Evolutionary conservation across 2,888 invertebrate species (phyloP).

Genomic region (Archaeoteleia sp.): DNA sequence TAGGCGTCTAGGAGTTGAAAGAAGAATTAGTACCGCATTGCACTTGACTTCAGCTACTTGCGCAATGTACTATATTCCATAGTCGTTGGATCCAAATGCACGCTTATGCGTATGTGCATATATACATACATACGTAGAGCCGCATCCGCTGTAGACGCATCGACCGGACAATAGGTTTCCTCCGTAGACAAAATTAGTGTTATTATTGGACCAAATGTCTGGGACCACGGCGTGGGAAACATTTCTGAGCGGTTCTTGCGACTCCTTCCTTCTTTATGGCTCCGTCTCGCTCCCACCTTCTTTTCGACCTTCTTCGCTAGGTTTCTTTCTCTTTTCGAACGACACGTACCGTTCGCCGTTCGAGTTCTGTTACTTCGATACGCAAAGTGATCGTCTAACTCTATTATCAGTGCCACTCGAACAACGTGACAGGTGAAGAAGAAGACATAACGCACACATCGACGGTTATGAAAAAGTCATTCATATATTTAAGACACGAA

Average conservation of each 20-base stretch:
- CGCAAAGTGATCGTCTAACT: conserved; percentile 16
- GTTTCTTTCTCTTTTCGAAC: conserved; percentile 15
- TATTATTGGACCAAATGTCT: conserved; percentile 74
- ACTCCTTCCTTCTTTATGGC: conserved; percentile 46
- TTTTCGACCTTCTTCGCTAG: conserved; percentile 17
- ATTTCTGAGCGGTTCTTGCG: conserved; percentile 55
- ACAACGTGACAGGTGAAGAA: conserved; percentile 21
- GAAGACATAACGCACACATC: too few relatives aligned
- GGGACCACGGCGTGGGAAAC: conserved; percentile 70
- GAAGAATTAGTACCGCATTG: conserved; percentile 23
- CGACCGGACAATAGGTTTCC: conserved; percentile 71
- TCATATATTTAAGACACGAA: too few relatives aligned
- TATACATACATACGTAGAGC: conserved; percentile 57
- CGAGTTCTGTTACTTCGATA: conserved; percentile 16
- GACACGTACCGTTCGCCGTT: conserved; percentile 21
- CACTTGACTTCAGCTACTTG: conserved; percentile 19
- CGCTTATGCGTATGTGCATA: conserved; percentile 25
- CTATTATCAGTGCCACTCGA: conserved; percentile 25
- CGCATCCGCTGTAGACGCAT: conserved; percentile 67
- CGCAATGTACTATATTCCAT: conserved; percentile 2
- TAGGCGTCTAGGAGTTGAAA: too few relatives aligned
- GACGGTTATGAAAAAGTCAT: too few relatives aligned
- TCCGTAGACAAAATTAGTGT: conserved; percentile 72
- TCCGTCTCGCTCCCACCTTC: conserved; percentile 28
- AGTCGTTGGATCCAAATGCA: conserved; percentile 23